phyloP scores from a whole-genome alignment of 2,888 invertebrate species.

The Ophion ellenae region DNA sequence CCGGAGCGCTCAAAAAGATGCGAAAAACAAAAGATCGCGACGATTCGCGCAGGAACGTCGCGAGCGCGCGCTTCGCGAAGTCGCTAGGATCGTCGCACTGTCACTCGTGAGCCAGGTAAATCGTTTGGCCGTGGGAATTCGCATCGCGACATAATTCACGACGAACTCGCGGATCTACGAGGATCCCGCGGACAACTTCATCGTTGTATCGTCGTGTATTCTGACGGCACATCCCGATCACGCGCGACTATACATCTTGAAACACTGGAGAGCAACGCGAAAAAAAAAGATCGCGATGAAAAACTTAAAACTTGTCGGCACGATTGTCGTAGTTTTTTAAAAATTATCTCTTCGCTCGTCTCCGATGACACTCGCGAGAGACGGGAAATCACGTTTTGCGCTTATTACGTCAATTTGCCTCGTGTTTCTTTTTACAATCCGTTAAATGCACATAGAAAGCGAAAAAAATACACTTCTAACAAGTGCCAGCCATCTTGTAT shows the following conservation, averaged over 20 bases:
- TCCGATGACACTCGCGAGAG: constrained; percentile 20
- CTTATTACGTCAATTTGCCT: background rate
- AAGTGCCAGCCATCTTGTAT: constrained; percentile 85
- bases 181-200: constrained; percentile 71
- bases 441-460: constrained; percentile 73
- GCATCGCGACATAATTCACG: constrained; percentile 75
- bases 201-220: constrained; percentile 71
- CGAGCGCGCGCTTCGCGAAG: constrained; percentile 38
- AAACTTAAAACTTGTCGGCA: background rate
- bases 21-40: constrained; percentile 26
- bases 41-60: background rate
- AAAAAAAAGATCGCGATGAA: constrained; percentile 58
- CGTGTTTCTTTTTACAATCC: constrained; percentile 62
- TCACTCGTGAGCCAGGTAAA: constrained; percentile 59
- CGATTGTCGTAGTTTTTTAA: constrained; percentile 5
- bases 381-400: constrained; percentile 24
- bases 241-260: constrained; percentile 70
- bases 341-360: background rate
- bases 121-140: constrained; percentile 70
- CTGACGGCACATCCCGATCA: constrained; percentile 76
- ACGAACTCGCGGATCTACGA: constrained; percentile 77
- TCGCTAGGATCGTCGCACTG: constrained; percentile 38
- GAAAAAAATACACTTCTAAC: constrained; percentile 82
- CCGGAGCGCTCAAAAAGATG: constrained; percentile 32
- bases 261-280: constrained; percentile 16